These are phyloP conservation scores for Phrynocephalus vlangalii DNA, from an alignment of 2,797 vertebrate genomes.

Conservation along the genomic window DNA sequence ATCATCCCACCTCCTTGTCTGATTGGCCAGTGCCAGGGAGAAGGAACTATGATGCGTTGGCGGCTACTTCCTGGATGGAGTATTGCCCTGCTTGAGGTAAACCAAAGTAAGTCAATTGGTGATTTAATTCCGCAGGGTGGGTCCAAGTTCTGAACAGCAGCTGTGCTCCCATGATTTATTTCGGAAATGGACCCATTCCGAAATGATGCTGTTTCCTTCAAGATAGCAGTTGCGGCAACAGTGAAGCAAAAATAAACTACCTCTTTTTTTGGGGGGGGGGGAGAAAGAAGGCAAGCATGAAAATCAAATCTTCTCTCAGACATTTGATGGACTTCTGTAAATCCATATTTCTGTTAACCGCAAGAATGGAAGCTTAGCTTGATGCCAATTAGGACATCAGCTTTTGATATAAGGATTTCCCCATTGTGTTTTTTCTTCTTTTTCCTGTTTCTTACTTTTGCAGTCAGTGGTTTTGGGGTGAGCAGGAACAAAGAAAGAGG, in stretches of 20 bases:
- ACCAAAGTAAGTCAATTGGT: too few relatives aligned
- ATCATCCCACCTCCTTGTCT: too few relatives aligned
- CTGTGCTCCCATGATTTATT: too few relatives aligned
- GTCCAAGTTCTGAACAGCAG: too few relatives aligned
- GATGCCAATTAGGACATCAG: conserved; percentile 56
- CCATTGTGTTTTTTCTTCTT: conserved; percentile 42
- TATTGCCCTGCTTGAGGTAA: too few relatives aligned
- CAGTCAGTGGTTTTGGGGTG: conserved; percentile 45
- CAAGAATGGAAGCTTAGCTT: conserved; percentile 38
- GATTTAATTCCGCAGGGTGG: too few relatives aligned
- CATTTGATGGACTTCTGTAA: conserved; percentile 3
- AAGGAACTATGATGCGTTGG: too few relatives aligned
- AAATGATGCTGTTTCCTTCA: background rate
- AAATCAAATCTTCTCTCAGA: background rate
- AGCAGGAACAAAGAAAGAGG: conserved; percentile 46
- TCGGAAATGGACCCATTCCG: too few relatives aligned
- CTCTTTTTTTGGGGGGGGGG: too few relatives aligned
- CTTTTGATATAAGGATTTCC: conserved; percentile 55
- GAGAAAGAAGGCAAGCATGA: background rate
- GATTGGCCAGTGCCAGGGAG: too few relatives aligned
- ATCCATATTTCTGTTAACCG: conserved; percentile 54
- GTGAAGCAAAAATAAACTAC: background rate
- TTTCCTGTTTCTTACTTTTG: conserved; percentile 25
- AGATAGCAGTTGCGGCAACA: background rate
- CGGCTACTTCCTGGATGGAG: too few relatives aligned